Percentiles rank a stretch among this genome's conserved stretches.
phyloP scores from a whole-genome alignment of 2,113 vertebrate genomes.

The Recurvirostra avosetta region DNA sequence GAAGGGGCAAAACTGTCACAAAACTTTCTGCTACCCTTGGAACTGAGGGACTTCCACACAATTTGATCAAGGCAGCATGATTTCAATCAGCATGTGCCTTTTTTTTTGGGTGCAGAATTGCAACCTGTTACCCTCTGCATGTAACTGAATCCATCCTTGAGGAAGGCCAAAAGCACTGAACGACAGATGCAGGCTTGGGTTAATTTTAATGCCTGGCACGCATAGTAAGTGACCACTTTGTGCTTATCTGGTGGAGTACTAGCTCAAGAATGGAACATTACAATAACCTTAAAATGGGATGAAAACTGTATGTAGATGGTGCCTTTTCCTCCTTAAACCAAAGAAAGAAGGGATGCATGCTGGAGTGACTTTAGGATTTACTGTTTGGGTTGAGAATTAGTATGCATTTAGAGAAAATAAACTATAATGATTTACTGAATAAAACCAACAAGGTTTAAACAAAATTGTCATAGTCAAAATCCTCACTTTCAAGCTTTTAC shows the following conservation, averaged over 20 bases:
- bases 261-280: not conserved
- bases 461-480: not conserved
- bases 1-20: not conserved
- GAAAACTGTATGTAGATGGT: not conserved
- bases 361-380: not conserved
- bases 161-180: not conserved
- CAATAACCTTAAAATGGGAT: not conserved
- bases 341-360: not conserved
- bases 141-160: not conserved
- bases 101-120: not conserved
- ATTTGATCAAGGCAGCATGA: not conserved
- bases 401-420: not conserved
- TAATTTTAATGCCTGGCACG: not conserved
- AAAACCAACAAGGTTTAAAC: not conserved
- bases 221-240: not conserved
- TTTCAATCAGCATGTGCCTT: not conserved
- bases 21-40: not conserved
- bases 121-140: not conserved
- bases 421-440: not conserved
- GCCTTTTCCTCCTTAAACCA: not conserved
- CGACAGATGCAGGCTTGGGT: rapidly evolving
- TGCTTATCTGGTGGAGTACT: not conserved
- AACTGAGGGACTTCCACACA: not conserved
- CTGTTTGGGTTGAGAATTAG: not conserved
- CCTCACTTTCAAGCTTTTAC: not conserved